Conservation (phyloP, 2,113 vertebrate species). For the Mus spicilegus region DNA sequence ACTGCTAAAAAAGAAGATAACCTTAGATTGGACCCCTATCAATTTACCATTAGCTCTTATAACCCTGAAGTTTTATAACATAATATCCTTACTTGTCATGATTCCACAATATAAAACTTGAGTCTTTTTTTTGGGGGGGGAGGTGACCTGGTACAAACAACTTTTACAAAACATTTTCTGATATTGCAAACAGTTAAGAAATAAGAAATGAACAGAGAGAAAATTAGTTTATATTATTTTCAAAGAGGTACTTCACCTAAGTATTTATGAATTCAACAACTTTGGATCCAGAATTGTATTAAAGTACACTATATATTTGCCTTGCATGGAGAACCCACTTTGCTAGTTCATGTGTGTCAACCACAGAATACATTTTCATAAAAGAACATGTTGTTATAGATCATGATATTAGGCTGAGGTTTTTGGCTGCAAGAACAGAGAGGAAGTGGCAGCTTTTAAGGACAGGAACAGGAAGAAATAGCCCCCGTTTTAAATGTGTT, state of each 20-base stretch:
- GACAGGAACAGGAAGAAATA: conserved; percentile 81
- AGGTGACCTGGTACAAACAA: background rate
- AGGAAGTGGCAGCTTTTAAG: conserved; percentile 79
- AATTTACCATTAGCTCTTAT: background rate
- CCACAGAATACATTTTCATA: conserved; percentile 14
- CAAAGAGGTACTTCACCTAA: background rate
- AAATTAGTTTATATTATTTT: background rate
- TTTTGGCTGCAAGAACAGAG: conserved; percentile 63
- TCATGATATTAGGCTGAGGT: conserved; percentile 49
- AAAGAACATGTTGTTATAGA: conserved; percentile 50
- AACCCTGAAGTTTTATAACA: background rate
- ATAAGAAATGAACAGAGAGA: background rate
- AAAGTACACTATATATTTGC: background rate
- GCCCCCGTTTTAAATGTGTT: conserved; percentile 72
- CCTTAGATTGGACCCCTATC: background rate
- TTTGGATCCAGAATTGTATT: background rate
- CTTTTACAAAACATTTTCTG: background rate
- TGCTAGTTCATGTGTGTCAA: background rate
- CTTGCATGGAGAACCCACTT: conserved; percentile 5
- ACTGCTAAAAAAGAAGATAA: background rate
- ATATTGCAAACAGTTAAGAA: background rate
- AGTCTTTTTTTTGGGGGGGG: background rate
- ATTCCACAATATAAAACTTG: background rate
- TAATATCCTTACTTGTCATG: background rate
- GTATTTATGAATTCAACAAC: background rate